These are phyloP conservation scores for Cercopithecus mona DNA, from an alignment of 2,113 vertebrate species.

Conservation along the genomic window DNA sequence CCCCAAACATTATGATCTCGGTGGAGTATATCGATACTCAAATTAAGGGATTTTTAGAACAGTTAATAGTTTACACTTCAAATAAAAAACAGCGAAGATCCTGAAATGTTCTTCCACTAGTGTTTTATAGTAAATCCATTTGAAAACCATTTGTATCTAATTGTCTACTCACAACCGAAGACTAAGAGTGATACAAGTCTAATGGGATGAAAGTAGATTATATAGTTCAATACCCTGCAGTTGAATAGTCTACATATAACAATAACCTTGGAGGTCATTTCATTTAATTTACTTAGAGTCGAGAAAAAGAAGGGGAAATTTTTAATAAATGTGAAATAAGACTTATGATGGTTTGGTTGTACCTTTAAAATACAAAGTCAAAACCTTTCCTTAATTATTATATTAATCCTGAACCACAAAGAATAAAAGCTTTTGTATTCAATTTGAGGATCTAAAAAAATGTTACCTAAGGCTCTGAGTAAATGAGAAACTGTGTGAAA, in stretches of 20 bases:
- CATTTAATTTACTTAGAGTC: constrained; percentile 62
- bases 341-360: constrained; percentile 55
- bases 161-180: constrained; percentile 81
- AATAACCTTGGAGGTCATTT: constrained; percentile 74
- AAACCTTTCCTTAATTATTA: neutral
- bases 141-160: constrained; percentile 84
- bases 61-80: constrained; percentile 68
- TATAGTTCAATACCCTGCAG: constrained; percentile 45
- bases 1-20: constrained; percentile 49
- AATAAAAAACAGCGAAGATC: constrained; percentile 67
- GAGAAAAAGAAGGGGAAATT: neutral
- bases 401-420: neutral
- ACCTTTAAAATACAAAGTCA: constrained; percentile 49
- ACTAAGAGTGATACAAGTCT: constrained; percentile 79
- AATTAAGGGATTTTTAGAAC: constrained; percentile 74
- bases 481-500: neutral
- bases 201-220: constrained; percentile 83
- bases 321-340: constrained; percentile 70
- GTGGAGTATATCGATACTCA: constrained; percentile 65
- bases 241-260: constrained; percentile 68
- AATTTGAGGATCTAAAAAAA: neutral
- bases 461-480: neutral
- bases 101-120: constrained; percentile 82
- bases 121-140: constrained; percentile 83
- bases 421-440: neutral